Evolutionary conservation across 2,888 invertebrate genomes (phyloP).

Genomic region (Aporophyla nigra): DNA sequence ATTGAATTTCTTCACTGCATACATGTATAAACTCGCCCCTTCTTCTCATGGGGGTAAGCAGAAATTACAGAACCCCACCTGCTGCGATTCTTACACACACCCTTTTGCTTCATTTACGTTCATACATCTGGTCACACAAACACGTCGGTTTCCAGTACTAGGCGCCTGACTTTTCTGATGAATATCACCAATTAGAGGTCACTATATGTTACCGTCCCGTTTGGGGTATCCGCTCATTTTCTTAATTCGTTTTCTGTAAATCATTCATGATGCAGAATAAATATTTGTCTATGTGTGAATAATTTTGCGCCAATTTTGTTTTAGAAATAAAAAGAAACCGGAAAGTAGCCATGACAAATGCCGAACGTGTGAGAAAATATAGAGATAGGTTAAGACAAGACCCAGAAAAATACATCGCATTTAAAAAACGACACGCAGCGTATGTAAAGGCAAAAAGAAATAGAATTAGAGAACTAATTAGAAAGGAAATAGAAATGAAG

Average conservation of each 20-base stretch:
- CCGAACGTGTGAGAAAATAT: not conserved
- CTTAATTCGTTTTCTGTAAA: not conserved
- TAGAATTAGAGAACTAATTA: no score
- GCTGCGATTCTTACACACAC: no score
- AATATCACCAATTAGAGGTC: no score
- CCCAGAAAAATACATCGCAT: not conserved
- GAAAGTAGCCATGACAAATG: not conserved
- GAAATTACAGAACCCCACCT: no score
- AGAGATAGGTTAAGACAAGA: not conserved
- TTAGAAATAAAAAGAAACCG: not conserved
- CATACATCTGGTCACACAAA: no score
- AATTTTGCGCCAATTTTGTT: not conserved
- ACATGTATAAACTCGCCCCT: no score
- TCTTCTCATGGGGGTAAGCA: no score
- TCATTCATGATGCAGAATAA: not conserved
- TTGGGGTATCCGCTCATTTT: not conserved
- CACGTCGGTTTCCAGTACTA: no score
- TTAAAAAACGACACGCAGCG: not conserved
- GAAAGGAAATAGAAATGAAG: not conserved
- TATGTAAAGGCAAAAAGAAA: not conserved
- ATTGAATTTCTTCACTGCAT: not conserved
- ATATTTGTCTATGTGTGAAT: not conserved
- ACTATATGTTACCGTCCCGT: no score
- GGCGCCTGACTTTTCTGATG: no score
- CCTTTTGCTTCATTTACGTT: no score